Conservation (phyloP, 1,140 invertebrate species). For the Halotydeus destructor region DNA sequence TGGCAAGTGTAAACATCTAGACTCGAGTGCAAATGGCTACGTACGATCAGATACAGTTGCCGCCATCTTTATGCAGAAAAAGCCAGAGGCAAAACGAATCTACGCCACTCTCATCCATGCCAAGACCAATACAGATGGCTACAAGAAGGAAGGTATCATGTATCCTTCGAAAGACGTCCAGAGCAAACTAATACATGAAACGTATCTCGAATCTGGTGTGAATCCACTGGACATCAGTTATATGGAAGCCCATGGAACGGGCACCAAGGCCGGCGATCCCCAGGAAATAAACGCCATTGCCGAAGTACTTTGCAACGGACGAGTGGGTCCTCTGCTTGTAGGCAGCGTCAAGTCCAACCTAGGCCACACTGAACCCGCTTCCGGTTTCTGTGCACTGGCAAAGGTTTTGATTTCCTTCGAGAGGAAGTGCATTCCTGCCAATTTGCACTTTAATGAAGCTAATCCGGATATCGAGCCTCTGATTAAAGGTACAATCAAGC, state of each 20-base stretch:
- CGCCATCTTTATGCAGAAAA: slow-evolving; percentile 31
- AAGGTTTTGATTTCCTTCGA: slow-evolving; percentile 32
- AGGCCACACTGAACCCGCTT: slow-evolving; percentile 88
- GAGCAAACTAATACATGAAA: slow-evolving; percentile 21
- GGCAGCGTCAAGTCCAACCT: slow-evolving; percentile 95
- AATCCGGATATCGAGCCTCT: slow-evolving; percentile 32
- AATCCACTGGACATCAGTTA: slow-evolving; percentile 23
- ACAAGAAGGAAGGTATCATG: slow-evolving; percentile 30
- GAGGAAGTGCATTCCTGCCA: slow-evolving; percentile 28
- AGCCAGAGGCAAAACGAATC: slow-evolving; percentile 38
- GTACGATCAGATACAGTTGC: slow-evolving; percentile 41
- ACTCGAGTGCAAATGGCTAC: slow-evolving; percentile 67
- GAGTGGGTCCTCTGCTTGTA: slow-evolving; percentile 47
- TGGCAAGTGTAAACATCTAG: slow-evolving; percentile 82
- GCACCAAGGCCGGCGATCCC: slow-evolving; percentile 66
- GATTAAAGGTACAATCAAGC: slow-evolving; percentile 56
- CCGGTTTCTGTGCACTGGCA: slow-evolving; percentile 34
- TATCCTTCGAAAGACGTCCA: slow-evolving; percentile 18
- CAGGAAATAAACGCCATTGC: slow-evolving; percentile 85
- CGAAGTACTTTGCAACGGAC: slow-evolving; percentile 53
- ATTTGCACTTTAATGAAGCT: slow-evolving; percentile 32
- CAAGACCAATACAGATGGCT: slow-evolving; percentile 35
- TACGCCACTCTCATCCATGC: slow-evolving; percentile 55
- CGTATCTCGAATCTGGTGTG: slow-evolving; percentile 23
- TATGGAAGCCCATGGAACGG: slow-evolving; percentile 30